phyloP scores from a whole-genome alignment of 2,113 vertebrate species.

The Lepus europaeus region DNA sequence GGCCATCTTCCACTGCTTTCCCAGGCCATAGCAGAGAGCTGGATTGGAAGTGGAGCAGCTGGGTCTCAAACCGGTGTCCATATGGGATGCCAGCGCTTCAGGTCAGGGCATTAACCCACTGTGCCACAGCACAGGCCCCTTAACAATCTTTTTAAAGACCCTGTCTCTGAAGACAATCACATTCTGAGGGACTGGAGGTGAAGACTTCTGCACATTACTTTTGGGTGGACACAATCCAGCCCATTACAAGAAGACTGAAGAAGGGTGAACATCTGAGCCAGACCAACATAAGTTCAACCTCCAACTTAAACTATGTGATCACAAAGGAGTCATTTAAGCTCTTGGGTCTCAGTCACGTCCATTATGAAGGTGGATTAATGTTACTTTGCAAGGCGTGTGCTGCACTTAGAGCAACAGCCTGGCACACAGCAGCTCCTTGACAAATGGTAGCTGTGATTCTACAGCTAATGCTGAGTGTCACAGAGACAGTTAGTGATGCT shows the following conservation, averaged over 20 bases:
- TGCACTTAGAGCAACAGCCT: neutral
- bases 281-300: neutral
- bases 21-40: too few relatives aligned
- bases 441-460: neutral
- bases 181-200: neutral
- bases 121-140: neutral
- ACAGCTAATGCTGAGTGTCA: rapidly evolving
- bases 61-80: too few relatives aligned
- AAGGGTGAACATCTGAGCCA: neutral
- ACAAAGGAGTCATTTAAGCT: too few relatives aligned
- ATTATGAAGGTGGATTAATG: neutral
- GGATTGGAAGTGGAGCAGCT: too few relatives aligned
- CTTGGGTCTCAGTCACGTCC: neutral
- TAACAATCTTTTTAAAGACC: neutral
- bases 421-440: neutral
- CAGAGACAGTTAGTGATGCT: neutral
- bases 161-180: neutral
- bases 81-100: too few relatives aligned
- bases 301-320: neutral
- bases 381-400: neutral
- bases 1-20: too few relatives aligned
- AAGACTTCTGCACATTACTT: neutral
- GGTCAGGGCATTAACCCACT: too few relatives aligned
- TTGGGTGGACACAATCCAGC: neutral
- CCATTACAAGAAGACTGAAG: neutral